phyloP scores from a whole-genome alignment of 2,113 vertebrate species.

The Trichomycterus rosablanca region DNA sequence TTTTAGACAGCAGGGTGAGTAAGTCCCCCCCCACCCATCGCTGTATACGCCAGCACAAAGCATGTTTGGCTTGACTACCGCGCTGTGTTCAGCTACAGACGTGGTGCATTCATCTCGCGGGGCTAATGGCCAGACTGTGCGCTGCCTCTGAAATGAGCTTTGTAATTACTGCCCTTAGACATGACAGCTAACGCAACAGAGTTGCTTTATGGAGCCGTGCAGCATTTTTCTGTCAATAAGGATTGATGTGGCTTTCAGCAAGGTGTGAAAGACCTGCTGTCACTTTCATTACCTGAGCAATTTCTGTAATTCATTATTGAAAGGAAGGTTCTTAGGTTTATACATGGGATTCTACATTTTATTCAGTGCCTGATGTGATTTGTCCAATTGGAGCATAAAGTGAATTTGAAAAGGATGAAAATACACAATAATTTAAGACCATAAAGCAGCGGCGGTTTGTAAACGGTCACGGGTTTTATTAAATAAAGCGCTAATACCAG shows the following conservation, averaged over 20 bases:
- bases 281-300: constrained; percentile 31
- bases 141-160: constrained; percentile 42
- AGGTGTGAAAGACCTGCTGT: constrained; percentile 35
- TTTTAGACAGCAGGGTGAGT: constrained; percentile 57
- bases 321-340: constrained; percentile 26
- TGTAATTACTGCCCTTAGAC: constrained; percentile 43
- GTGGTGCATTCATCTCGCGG: constrained; percentile 29
- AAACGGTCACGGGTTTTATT: no score
- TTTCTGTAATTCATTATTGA: constrained; percentile 35
- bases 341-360: constrained; percentile 23
- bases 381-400: constrained; percentile 20
- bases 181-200: constrained; percentile 21
- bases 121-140: constrained; percentile 31
- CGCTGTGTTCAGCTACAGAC: constrained; percentile 34
- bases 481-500: no score
- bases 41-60: constrained; percentile 61
- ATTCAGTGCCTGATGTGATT: constrained; percentile 12
- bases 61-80: constrained; percentile 30
- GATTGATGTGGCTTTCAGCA: constrained; percentile 34
- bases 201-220: constrained; percentile 21
- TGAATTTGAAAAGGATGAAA: constrained; percentile 15
- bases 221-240: constrained; percentile 33
- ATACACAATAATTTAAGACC: no score
- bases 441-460: no score
- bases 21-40: constrained; percentile 57